These are phyloP conservation scores for Sebastes minor DNA, from an alignment of 2,797 vertebrate genomes.

Conservation along the genomic window DNA sequence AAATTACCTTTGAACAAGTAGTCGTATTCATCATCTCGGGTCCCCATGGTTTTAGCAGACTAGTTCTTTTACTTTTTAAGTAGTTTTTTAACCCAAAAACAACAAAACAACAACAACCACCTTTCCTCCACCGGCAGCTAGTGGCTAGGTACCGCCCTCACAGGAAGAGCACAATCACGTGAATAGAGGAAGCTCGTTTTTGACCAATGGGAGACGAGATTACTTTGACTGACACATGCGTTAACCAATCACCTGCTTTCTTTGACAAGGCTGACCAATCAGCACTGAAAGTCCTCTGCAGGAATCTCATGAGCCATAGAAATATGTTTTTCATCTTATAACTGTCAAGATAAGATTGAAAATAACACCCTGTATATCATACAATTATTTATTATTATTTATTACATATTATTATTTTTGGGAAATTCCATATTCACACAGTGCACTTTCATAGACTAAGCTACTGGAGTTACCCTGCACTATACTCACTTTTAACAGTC, in stretches of 20 bases:
- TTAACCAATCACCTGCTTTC: slow-evolving; percentile 15
- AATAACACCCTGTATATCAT: too few relatives aligned
- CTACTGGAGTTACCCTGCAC: too few relatives aligned
- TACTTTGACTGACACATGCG: neutral
- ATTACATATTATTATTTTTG: too few relatives aligned
- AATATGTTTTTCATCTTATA: too few relatives aligned
- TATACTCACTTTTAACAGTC: too few relatives aligned
- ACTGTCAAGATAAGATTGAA: too few relatives aligned
- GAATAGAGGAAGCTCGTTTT: slow-evolving; percentile 22
- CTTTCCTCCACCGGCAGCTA: slow-evolving; percentile 33
- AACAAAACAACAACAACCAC: slow-evolving; percentile 21
- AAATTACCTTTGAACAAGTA: slow-evolving; percentile 82
- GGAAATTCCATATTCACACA: too few relatives aligned
- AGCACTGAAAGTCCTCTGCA: too few relatives aligned
- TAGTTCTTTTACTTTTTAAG: slow-evolving; percentile 33
- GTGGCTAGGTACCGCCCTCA: slow-evolving; percentile 35
- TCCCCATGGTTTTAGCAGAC: slow-evolving; percentile 66
- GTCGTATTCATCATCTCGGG: slow-evolving; percentile 81
- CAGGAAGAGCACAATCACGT: slow-evolving; percentile 46
- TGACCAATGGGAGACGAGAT: slow-evolving; percentile 55
- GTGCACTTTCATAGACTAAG: too few relatives aligned
- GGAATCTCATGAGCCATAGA: too few relatives aligned
- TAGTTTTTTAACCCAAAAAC: slow-evolving; percentile 13
- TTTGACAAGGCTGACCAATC: slow-evolving; percentile 26
- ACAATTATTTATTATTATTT: too few relatives aligned